Evolutionary conservation across 2,888 invertebrate genomes (phyloP).

Genomic region (Drosophila nigritarsus): DNA sequence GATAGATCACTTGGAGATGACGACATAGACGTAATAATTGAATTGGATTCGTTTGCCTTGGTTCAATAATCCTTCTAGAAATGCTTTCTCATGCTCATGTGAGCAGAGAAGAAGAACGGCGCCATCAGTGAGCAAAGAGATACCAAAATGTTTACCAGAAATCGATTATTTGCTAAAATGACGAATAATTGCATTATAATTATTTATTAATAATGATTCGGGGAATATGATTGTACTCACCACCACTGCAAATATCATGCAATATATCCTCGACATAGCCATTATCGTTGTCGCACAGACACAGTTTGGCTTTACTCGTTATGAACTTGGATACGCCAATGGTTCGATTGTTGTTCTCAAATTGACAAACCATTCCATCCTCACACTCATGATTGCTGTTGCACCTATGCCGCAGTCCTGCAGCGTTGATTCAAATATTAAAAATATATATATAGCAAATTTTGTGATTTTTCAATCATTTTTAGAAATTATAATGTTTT

Average conservation of each 20-base stretch:
- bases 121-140: slow-evolving; percentile 72
- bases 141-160: slow-evolving; percentile 70
- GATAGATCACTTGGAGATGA: slow-evolving; percentile 65
- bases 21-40: slow-evolving; percentile 50
- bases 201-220: not conserved
- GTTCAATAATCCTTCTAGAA: slow-evolving; percentile 67
- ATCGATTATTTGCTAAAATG: slow-evolving; percentile 71
- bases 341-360: slow-evolving; percentile 86
- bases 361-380: slow-evolving; percentile 88
- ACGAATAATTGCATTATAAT: not conserved
- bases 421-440: not conserved
- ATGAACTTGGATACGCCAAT: slow-evolving; percentile 84
- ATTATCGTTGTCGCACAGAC: slow-evolving; percentile 87
- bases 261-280: slow-evolving; percentile 87
- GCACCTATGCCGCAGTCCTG: slow-evolving; percentile 87
- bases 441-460: not conserved
- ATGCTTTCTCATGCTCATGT: slow-evolving; percentile 66
- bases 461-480: not conserved
- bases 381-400: slow-evolving; percentile 88
- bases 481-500: not conserved
- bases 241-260: slow-evolving; percentile 88
- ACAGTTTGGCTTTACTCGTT: slow-evolving; percentile 86
- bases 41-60: slow-evolving; percentile 24
- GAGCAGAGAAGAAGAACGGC: slow-evolving; percentile 74
- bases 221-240: slow-evolving; percentile 52